phyloP scores from a whole-genome alignment of 1,140 invertebrate genomes.

The Anoplophora glabripennis region DNA sequence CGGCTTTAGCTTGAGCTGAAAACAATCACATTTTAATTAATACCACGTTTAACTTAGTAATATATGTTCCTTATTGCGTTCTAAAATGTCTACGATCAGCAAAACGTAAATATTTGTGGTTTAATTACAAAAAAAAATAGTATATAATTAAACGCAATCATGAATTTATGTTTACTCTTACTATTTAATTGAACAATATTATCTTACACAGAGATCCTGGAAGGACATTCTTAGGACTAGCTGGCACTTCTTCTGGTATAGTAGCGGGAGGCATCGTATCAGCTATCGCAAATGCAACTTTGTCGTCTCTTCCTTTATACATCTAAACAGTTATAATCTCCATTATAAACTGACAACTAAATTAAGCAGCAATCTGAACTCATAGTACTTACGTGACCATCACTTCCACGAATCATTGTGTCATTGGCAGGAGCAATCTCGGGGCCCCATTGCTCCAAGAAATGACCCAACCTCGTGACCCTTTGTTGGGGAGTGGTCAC shows the following conservation, averaged over 20 bases:
- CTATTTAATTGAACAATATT: neutral
- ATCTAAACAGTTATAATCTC: conserved; percentile 12
- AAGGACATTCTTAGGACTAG: neutral
- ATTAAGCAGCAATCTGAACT: neutral
- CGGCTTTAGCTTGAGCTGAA: too few relatives aligned
- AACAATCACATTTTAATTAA: too few relatives aligned
- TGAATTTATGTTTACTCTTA: too few relatives aligned
- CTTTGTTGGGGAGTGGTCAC: conserved; percentile 64
- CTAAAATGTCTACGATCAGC: too few relatives aligned
- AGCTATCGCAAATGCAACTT: conserved; percentile 12
- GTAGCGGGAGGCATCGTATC: conserved; percentile 15
- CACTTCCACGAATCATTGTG: conserved; percentile 52
- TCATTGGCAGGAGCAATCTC: conserved; percentile 55
- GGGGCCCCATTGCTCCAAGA: conserved; percentile 59
- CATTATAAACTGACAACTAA: too few relatives aligned
- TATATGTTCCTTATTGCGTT: too few relatives aligned
- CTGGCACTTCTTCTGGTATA: neutral
- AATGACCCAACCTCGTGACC: conserved; percentile 58
- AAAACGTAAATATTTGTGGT: too few relatives aligned
- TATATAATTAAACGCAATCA: too few relatives aligned
- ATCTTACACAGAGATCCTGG: neutral
- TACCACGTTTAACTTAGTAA: too few relatives aligned
- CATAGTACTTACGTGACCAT: conserved; percentile 46
- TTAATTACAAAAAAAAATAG: too few relatives aligned
- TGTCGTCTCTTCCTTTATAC: conserved; percentile 27